Base-by-base conservation (phyloP, 2,888 invertebrate species). In the Anthophora plumipes region DNA sequence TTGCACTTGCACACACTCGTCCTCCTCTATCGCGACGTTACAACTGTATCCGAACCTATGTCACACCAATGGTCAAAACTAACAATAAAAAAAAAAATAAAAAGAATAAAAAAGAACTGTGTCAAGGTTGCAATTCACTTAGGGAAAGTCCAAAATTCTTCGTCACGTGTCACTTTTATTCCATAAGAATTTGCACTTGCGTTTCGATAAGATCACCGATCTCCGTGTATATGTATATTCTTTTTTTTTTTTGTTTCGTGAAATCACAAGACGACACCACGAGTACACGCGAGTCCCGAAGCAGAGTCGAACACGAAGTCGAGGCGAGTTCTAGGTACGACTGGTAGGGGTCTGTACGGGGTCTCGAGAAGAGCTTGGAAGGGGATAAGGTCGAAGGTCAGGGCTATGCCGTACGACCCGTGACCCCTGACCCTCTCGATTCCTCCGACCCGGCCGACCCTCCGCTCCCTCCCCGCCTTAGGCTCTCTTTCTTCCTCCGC, bases 401-500 rank as follows among this genome's bases (percentile, higher is more conserved):
- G 91, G 93, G 92, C 92, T 92, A 91, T 90, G 91, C 90, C 89
- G 90, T 90, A 91, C 90, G 92, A 91, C 91, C 92, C 89, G 87
- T 89, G 91, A 92, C 92, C 92, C 89, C 76, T 88, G 92, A 92
- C 91, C 90, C 90, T 88, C 89, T 87, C 88, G 92, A 92, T 89
- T 91, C 89, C 88, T 81, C 89, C 88, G 90, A 92, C 90, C 91
- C 88, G 85, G 80, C 82, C 85, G 87, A 89, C 89, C 89, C 89
- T 66, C 75, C 77, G 61, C 74, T 52, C 73, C 61, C 74, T 69
- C 73, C 67, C 57, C 48, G 22, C 70, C 55, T 64, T 37, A 67
- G 55, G 48, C 31, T 41, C 31, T 74, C 59, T 72, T 76, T 71
- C 72, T 70, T 77, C 70, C 52, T 61, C 61, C 78, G 71, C 80